These are phyloP conservation scores for Procambarus clarkii DNA, from an alignment of 1,140 invertebrate species.

Conservation along the genomic window DNA sequence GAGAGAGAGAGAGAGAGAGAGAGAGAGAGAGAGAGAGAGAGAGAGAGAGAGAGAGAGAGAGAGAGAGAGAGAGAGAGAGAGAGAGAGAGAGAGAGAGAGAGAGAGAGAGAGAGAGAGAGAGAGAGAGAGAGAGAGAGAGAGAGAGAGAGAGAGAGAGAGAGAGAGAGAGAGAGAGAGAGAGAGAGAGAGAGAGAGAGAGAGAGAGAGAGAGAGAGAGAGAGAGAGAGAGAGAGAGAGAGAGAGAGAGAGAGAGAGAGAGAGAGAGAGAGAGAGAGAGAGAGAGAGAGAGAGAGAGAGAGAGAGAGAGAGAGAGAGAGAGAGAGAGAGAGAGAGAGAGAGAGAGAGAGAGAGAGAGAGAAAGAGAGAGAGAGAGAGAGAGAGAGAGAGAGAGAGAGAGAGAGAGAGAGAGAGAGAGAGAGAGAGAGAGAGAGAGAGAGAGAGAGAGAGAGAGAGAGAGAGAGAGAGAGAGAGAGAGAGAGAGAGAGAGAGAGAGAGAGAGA, in stretches of 20 bases:
- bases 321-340: conserved; percentile 28
- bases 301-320: conserved; percentile 28
- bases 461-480: background rate
- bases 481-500: background rate
- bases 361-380: conserved; percentile 15
- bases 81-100: no score
- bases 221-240: background rate
- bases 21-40: background rate
- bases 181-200: background rate
- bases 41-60: background rate
- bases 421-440: background rate
- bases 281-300: conserved; percentile 5
- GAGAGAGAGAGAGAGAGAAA: conserved; percentile 18
- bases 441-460: background rate
- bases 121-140: no score
- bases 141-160: background rate
- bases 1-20: background rate
- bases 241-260: background rate
- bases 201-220: background rate
- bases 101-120: no score
- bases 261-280: background rate
- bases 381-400: conserved; percentile 12
- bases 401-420: background rate
- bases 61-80: background rate
- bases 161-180: background rate